A percentile compares a stretch with the other conserved stretches of the same genome.
These are phyloP conservation scores for Euproctis similis DNA, from an alignment of 2,888 invertebrate genomes.

Conservation along the genomic window DNA sequence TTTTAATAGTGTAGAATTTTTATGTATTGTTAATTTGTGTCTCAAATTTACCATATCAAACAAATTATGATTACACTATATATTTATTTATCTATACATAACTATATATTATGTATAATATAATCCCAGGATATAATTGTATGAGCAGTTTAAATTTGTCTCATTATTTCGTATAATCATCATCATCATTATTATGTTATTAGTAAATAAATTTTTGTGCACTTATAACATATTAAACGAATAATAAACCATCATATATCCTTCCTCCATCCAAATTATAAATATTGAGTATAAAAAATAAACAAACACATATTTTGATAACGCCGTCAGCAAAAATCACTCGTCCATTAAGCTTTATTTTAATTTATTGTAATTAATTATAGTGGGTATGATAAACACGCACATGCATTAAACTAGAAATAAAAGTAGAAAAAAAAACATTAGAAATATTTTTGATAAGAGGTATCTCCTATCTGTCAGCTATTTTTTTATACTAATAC, in stretches of 20 bases:
- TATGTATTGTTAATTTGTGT: slow-evolving; percentile 31
- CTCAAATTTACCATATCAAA: slow-evolving; percentile 58
- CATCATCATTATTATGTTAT: too few relatives aligned
- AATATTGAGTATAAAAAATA: slow-evolving; percentile 13
- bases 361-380: slow-evolving; percentile 34
- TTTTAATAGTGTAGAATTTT: slow-evolving; percentile 52
- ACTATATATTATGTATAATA: slow-evolving; percentile 7
- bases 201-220: too few relatives aligned
- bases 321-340: slow-evolving; percentile 20
- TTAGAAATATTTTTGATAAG: slow-evolving; percentile 30
- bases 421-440: too few relatives aligned
- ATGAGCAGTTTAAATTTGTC: too few relatives aligned
- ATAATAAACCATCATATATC: slow-evolving; percentile 54
- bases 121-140: too few relatives aligned
- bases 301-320: slow-evolving; percentile 13
- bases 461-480: slow-evolving; percentile 14
- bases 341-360: slow-evolving; percentile 49
- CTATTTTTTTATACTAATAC: slow-evolving; percentile 17
- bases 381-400: slow-evolving; percentile 65
- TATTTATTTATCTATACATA: slow-evolving; percentile 8
- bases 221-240: slow-evolving; percentile 28
- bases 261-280: slow-evolving; percentile 55
- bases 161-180: too few relatives aligned
- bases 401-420: slow-evolving; percentile 38
- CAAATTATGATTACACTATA: slow-evolving; percentile 27